Evolutionary conservation across 2,113 vertebrate genomes (phyloP), one percentile per base, ranked within the genome.

Genomic region (Tinamus guttatus): DNA sequence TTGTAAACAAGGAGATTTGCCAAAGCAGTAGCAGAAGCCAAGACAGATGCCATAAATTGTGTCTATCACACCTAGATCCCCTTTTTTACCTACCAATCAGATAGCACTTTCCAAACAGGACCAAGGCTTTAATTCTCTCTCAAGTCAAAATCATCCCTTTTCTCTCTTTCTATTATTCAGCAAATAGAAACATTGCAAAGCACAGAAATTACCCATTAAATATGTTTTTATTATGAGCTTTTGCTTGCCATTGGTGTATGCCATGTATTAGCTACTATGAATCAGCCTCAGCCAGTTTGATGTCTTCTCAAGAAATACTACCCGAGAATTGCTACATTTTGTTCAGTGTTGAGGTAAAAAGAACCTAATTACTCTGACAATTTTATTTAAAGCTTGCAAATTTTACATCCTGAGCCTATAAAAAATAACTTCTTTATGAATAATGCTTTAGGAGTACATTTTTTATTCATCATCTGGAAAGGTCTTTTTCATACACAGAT

Each of bases 341-440:
- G 89, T 94, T 94, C 8, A 49, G 59, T 88, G 86, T 91, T 95
- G 87, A 93, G 36, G 90, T 81, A 88, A 95, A 96, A 95, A 89
- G 83, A 93, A 95, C 45, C 11, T 95, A 97, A 96, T 97, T 96
- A 96, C 94, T 96, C 90, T 81, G 67, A 96, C 90, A 97, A 97
- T 96, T 97, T 97, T 97, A 97, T 97, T 95, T 97, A 90, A 94
- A 73, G 36, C 59, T 90, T 96, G 95, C 96, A 97, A 96, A 94
- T 95, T 96, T 95, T 94, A 95, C 78, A 77, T 91, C 84, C 60
- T 68, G 27, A 95, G 70, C 69, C 52, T 84, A 85, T 90, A 93
- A 95, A 78, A 97, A 95, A 95, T 90, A 92, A 85, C 84, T 96
- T 96, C 7, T 64, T 94, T 87, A 87, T 83, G 84, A 96, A 92